Evolutionary conservation across 1,140 invertebrate species (phyloP), one percentile per base, ranked within the genome.

Genomic region (Caenorhabditis brenneri): DNA sequence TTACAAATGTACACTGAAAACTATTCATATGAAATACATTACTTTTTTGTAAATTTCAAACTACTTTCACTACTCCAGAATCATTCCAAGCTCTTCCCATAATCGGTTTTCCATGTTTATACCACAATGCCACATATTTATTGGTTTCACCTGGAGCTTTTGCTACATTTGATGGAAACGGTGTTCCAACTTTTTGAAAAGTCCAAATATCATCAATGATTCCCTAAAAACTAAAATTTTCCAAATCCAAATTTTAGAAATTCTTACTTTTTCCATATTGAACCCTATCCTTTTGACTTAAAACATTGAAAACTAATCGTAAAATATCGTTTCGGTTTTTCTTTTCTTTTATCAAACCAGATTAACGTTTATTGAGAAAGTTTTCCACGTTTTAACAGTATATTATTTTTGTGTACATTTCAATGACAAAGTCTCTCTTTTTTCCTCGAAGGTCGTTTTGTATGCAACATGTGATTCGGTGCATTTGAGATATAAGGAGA

Each of bases 71-170:
- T 6, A 81, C 80, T 55, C 65, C 69, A 4, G 48, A 58, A 46
- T 83, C 69, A 29, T 83, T 83, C 82, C 82, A 83, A 19, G 82
- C 60, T 55, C 82, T 46, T 36, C 81, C 81, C 36, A 69, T 65
- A 22, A 74, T 33, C 22, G 83, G 86, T 31, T 88, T 88, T 19
- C 87, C 87, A 58, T 87, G 87, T 49, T 85, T 88, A 80, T 86
- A 85, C 85, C 84, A 85, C 15, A 86, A 31, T 31, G 85, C 85
- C n/a, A 85, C 84, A 42, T 86, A 85, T 36, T 81, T 49, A 48
- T 86, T 86, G 16, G 80, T 86, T n/a, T 86, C 49, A 27, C 80
- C 84, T 15, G 55, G 79, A 39, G 78, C 85, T 39, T 85, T 86
- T 69, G 86, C 83, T 4, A 83, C 60, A n/a, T 55, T 80, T 10